phyloP scores from a whole-genome alignment of 2,797 vertebrate genomes.

The Heliangelus exortis region DNA sequence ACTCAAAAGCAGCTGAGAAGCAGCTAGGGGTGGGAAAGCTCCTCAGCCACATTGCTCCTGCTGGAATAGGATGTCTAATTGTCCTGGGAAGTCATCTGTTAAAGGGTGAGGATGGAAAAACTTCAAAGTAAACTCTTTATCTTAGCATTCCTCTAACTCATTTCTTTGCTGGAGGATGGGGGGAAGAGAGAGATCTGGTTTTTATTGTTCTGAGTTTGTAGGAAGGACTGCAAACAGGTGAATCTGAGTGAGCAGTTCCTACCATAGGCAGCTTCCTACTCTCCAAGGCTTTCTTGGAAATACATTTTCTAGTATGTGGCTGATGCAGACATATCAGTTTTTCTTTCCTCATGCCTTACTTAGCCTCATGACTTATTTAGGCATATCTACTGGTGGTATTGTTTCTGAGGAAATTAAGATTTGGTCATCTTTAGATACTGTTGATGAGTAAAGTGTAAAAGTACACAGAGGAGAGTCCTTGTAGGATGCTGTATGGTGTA shows the following conservation, averaged over 20 bases:
- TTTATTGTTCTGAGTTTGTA: background rate
- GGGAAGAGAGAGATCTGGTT: background rate
- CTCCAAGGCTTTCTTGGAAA: background rate
- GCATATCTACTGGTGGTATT: background rate
- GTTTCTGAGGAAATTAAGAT: background rate
- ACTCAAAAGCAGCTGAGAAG: background rate
- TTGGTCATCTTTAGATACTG: background rate
- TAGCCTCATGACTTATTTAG: background rate
- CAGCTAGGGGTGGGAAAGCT: background rate
- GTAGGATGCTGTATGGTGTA: background rate
- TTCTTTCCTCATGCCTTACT: background rate
- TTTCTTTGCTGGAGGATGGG: background rate
- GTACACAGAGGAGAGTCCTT: background rate
- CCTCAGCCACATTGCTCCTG: background rate
- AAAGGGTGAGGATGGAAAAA: background rate
- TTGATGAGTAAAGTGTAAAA: background rate
- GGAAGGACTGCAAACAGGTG: background rate
- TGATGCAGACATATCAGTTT: background rate
- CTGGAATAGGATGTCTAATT: background rate
- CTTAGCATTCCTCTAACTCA: background rate
- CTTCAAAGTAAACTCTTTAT: background rate
- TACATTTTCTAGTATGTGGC: accelerated
- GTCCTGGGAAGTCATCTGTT: background rate
- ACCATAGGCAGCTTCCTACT: background rate
- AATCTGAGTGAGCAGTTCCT: background rate